phyloP scores from a whole-genome alignment of 2,113 vertebrate genomes.

The Scatophagus argus region DNA sequence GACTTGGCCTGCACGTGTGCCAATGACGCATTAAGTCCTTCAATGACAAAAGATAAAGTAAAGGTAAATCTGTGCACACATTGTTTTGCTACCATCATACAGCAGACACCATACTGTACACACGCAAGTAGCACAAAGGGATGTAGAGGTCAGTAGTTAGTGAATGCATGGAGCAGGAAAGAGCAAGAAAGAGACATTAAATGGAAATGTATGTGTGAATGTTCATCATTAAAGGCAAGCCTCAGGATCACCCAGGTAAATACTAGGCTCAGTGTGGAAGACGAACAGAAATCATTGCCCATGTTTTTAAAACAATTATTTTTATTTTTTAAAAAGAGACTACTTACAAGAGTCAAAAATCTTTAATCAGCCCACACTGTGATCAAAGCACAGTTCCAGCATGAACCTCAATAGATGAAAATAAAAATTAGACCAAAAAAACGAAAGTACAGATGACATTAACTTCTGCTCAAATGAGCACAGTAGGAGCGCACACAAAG shows the following conservation, averaged over 20 bases:
- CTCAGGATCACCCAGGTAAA: not conserved
- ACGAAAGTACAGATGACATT: slow-evolving; percentile 71
- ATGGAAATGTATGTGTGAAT: not conserved
- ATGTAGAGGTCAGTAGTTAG: slow-evolving; percentile 1
- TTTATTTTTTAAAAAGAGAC: slow-evolving; percentile 8
- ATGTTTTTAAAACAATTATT: slow-evolving; percentile 38
- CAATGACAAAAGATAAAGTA: slow-evolving; percentile 82
- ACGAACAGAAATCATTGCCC: slow-evolving; percentile 26
- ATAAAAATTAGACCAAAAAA: slow-evolving; percentile 69
- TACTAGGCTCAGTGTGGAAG: slow-evolving; percentile 7
- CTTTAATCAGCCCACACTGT: slow-evolving; percentile 70
- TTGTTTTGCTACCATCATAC: slow-evolving; percentile 55
- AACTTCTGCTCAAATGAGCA: slow-evolving; percentile 74
- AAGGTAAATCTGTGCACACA: slow-evolving; percentile 74
- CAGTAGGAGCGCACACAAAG: slow-evolving; percentile 67
- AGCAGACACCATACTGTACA: slow-evolving; percentile 50
- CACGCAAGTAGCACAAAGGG: slow-evolving; percentile 12
- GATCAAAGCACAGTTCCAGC: slow-evolving; percentile 65
- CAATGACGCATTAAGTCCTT: slow-evolving; percentile 80
- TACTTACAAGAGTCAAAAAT: slow-evolving; percentile 49
- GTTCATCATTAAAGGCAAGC: slow-evolving; percentile 3
- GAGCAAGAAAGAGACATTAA: slow-evolving; percentile 8
- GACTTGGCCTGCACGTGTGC: slow-evolving; percentile 74
- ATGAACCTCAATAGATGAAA: slow-evolving; percentile 57
- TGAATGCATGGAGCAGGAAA: slow-evolving; percentile 1